These are phyloP conservation scores for Epistrophe eligans DNA, from an alignment of 2,888 invertebrate genomes.

Conservation along the genomic window DNA sequence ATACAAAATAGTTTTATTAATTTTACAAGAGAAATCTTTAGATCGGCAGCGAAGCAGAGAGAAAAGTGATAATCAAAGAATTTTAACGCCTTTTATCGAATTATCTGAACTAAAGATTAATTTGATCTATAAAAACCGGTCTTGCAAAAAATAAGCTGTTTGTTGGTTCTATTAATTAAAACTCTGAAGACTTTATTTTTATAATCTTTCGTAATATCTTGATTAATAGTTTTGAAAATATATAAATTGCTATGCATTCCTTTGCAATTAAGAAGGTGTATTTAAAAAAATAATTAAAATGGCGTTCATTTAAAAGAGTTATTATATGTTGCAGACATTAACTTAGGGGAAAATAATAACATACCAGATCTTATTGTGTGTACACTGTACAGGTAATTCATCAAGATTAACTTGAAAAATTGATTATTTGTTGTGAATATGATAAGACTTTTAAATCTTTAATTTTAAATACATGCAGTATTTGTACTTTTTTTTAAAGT, in stretches of 20 bases:
- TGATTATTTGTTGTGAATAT: too few relatives aligned
- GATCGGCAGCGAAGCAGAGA: not conserved
- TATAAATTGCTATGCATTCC: not conserved
- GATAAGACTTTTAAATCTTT: too few relatives aligned
- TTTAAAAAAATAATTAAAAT: not conserved
- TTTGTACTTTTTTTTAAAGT: too few relatives aligned
- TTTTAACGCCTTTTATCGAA: constrained; percentile 44
- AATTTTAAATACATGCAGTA: too few relatives aligned
- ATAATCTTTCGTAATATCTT: constrained; percentile 2
- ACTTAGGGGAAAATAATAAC: too few relatives aligned
- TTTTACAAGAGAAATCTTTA: constrained; percentile 28
- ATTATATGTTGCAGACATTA: not conserved
- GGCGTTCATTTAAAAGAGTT: not conserved
- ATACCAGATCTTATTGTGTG: too few relatives aligned
- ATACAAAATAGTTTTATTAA: constrained; percentile 12
- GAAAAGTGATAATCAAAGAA: constrained; percentile 38
- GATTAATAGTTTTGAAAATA: not conserved
- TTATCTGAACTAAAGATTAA: not conserved
- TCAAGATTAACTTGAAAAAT: too few relatives aligned
- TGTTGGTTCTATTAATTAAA: constrained; percentile 10
- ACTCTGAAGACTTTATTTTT: not conserved
- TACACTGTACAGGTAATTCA: too few relatives aligned
- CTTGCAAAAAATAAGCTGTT: not conserved
- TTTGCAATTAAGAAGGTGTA: not conserved
- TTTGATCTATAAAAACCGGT: not conserved